phyloP scores from a whole-genome alignment of 2,113 vertebrate genomes.

The Pholis gunnellus region DNA sequence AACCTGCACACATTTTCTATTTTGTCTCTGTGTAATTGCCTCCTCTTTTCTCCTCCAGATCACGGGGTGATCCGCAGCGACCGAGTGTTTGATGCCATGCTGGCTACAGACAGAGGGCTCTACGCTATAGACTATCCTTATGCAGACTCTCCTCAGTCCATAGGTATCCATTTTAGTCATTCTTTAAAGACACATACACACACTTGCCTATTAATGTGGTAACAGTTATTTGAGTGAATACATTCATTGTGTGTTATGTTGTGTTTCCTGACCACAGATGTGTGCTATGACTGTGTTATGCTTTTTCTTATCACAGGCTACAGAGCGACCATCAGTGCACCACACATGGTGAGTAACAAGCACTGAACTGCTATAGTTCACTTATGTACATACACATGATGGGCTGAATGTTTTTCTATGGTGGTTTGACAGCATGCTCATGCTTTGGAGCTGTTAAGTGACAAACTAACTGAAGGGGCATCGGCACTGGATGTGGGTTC shows the following conservation, averaged over 20 bases:
- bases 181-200: neutral
- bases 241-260: no score
- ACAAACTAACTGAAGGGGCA: constrained; percentile 89
- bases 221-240: neutral
- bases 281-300: neutral
- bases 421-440: constrained; percentile 88
- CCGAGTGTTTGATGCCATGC: constrained; percentile 86
- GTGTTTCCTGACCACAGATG: neutral
- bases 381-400: neutral
- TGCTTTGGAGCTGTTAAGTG: constrained; percentile 89
- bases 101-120: constrained; percentile 90
- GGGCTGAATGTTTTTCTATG: neutral
- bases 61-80: constrained; percentile 90
- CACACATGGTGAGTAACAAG: constrained; percentile 89
- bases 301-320: constrained; percentile 82
- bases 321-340: constrained; percentile 93
- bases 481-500: constrained; percentile 92
- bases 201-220: neutral
- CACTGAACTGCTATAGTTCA: neutral
- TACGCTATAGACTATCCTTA: constrained; percentile 89
- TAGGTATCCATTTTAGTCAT: constrained; percentile 80
- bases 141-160: constrained; percentile 91
- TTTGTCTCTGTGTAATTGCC: neutral
- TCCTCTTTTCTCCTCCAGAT: constrained; percentile 78
- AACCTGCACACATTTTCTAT: neutral